Evolutionary conservation across 2,113 vertebrate species (phyloP), one percentile per base, ranked within the genome.

Genomic region (Oophaga pumilio): DNA sequence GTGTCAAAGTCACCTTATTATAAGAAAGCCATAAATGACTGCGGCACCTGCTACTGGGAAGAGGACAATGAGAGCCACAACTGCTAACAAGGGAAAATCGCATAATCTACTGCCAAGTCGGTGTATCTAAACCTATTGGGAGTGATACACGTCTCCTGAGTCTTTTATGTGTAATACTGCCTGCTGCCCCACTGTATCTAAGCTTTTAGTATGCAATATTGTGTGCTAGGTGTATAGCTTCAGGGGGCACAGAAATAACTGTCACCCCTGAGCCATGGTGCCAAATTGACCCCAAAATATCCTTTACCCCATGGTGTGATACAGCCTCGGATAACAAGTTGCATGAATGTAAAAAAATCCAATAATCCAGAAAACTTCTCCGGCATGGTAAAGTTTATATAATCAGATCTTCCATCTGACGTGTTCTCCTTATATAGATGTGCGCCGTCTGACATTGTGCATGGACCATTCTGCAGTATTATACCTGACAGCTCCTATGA

Each of bases 341-440:
- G 33, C 33, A 43, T 43, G 5, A 43, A 43, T 43, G 5, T 43
- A 4, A 4, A 43, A 43, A 43, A 43, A 43, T 2, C 1, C 33
- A 43, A 43, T 43, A 43, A 43, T 43, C 33, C 33, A 43, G 33
- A 43, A 43, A 43, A 1, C 3, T 43, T 43, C 2, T 43, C 33
- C 33, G 33, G 33, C 33, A 43, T 43, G 5, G 5, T 43, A 4
- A 4, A 43, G 33, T 43, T 43, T 43, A 43, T 43, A 4, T 43
- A 2, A 43, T 2, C 33, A 43, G 33, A 43, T 43, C 33, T 43
- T 43, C 33, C 33, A 43, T 43, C 33, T 43, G 33, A 43, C 3
- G 11, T 4, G 66, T 26, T 71, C 26, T 71, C 82, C 82, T 84
- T 84, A 18, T 84, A 84, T 84, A 71, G 82, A 20, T 14, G 14